Evolutionary conservation across 2,888 invertebrate genomes (phyloP), one percentile per base, ranked within the genome.

Genomic region (Gymnosoma rotundatum): DNA sequence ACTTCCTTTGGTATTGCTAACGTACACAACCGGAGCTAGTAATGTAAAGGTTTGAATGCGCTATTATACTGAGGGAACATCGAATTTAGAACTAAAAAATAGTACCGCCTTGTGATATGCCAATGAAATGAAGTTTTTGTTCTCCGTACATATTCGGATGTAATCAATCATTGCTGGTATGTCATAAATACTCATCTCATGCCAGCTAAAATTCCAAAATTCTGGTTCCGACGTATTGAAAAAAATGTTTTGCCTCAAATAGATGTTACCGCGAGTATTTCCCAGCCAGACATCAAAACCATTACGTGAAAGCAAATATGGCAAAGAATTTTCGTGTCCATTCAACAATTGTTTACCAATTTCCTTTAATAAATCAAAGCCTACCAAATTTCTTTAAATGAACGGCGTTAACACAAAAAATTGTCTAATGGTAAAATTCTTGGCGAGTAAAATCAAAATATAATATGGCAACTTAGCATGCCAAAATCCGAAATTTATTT

Each of bases 211-310:
- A 78, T 91, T 89, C 91, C 91, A 92, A 82, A 91, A 92, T 76
- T 90, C 90, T 0, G 89, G 88, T n/a, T 94, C 93, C 25, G 94
- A 93, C 5, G 90, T 87, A 52, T 90, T 90, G 25, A 88, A 86
- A 87, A 90, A 91, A 0, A 89, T 83, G 82, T 91, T 90, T 54
- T 88, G 88, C 1, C 89, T 90, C 38, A 91, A 90, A 60, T 91
- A 92, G 66, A 91, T 89, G 70, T 90, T 92, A 36, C 92, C 92
- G 0, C 92, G 87, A 75, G 91, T 91, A 52, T 91, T 92, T 66
- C 91, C 91, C 78, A 92, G 86, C 92, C 92, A 92, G 9, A 92
- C 91, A 76, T 92, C 92, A 36, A 90, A 92, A 25, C 92, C 92
- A 10, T 89, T 88, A n/a, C 89, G 89, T 79, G 90, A 91, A 14